Base-by-base conservation (phyloP, 2,888 invertebrate genomes). In the Drosophila testacea region DNA sequence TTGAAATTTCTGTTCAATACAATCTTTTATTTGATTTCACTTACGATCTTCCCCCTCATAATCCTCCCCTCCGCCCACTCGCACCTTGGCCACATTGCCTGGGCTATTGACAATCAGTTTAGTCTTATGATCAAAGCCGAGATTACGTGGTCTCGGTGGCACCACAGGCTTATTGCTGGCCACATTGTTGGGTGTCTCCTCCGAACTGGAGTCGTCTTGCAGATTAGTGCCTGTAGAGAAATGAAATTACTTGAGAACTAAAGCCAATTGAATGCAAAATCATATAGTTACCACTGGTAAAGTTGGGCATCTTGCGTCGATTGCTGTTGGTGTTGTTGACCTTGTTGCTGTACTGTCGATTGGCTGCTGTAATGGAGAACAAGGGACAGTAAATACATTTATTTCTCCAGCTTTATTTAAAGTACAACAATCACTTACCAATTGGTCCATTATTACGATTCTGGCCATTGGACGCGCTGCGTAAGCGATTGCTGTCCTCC, bases 141-240 rank as follows among this genome's bases (percentile, higher is more conserved):
- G 94, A 55, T 95, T 95, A 55, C 95, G 92, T 0, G 95, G 95
- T 68, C 96, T 93, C 11, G 95, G 95, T 48, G 95, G 94, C 60
- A 95, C 94, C 22, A 94, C 93, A 2, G 95, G 95, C 84, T 95
- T 94, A 57, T 92, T 93, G 48, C 79, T 88, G 47, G 81, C 87
- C 41, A 87, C 87, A 44, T 85, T 88, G 50, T 89, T 91, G 51
- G 90, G 91, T 27, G 91, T 93, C 83, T 96, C 95, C 90, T 97
- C 97, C 0, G 96, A 96, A 83, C 96, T 96, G 52, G 96, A 96
- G 92, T 96, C 96, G 91, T 97, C 97, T 78, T 95, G 95, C 47
- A 89, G 74, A 9, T 85, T 79, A 13, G 85, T 81, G 73, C 81
- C 80, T 84, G 16, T 5, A 34, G 10, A 32, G 1, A 6, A 22